These are phyloP conservation scores for Nycticryphes semicollaris DNA, from an alignment of 2,113 vertebrate genomes.

Conservation along the genomic window DNA sequence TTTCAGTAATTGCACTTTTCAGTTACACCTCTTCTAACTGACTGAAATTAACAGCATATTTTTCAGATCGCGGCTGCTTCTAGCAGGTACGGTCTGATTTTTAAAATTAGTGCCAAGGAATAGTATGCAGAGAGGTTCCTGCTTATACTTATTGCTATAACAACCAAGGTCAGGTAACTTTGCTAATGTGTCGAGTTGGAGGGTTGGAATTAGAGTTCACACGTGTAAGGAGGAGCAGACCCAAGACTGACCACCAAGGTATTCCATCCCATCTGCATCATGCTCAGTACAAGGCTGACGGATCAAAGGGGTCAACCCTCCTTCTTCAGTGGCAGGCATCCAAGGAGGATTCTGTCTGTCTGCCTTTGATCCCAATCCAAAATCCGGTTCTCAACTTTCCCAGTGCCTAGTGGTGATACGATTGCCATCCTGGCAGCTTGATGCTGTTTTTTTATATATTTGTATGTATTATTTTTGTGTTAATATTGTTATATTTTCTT, in stretches of 20 bases:
- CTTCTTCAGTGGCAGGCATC: neutral
- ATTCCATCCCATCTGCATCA: neutral
- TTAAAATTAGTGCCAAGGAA: neutral
- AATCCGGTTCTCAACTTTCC: neutral
- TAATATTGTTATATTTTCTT: neutral
- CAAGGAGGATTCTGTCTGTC: neutral
- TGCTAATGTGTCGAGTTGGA: neutral
- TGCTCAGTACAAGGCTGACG: neutral
- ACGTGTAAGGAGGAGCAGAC: neutral
- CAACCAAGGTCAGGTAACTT: neutral
- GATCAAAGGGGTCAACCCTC: neutral
- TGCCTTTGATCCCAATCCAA: neutral
- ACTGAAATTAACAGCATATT: neutral
- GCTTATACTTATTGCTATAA: neutral
- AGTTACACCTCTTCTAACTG: neutral
- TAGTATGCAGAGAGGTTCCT: neutral
- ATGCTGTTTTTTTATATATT: neutral
- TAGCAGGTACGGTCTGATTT: neutral
- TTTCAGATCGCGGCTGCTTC: neutral
- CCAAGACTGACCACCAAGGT: neutral
- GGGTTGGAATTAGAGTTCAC: neutral
- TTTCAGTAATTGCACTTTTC: neutral
- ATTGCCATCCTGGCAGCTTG: neutral
- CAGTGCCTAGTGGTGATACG: neutral
- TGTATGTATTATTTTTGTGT: neutral